A percentile compares a stretch with the other conserved stretches of the same genome.
Conservation (phyloP, 2,888 invertebrate genomes). For the Lucinisca nassula region DNA sequence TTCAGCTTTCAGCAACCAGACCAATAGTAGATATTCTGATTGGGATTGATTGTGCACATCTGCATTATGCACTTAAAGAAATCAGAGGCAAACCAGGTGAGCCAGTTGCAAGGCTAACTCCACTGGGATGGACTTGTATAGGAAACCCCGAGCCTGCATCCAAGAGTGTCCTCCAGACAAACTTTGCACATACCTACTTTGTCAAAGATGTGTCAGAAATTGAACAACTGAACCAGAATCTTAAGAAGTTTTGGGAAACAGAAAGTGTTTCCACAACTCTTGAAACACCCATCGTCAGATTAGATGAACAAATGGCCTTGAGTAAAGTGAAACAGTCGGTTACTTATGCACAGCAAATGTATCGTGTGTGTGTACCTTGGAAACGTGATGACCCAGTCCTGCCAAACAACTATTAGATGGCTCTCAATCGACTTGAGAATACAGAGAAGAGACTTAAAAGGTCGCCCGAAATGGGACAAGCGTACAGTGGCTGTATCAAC, state of each 20-base stretch:
- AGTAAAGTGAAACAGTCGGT: neutral
- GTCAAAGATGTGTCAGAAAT: neutral
- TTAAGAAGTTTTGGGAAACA: constrained; percentile 51
- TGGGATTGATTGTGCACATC: neutral
- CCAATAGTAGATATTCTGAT: constrained; percentile 7
- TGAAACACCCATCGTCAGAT: neutral
- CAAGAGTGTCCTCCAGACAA: neutral
- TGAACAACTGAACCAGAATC: neutral
- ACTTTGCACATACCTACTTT: neutral
- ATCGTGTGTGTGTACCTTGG: constrained; percentile 47
- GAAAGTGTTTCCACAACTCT: constrained; percentile 9
- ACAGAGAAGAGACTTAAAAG: constrained; percentile 53
- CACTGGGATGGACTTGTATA: constrained; percentile 54
- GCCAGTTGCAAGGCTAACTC: constrained; percentile 35
- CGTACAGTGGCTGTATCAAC: constrained; percentile 40
- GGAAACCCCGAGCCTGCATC: neutral
- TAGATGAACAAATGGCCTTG: neutral
- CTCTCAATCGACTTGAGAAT: constrained; percentile 26
- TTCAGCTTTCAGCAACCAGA: no score
- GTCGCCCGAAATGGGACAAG: constrained; percentile 16
- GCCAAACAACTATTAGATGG: constrained; percentile 42
- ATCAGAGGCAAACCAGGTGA: neutral
- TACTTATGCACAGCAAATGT: neutral
- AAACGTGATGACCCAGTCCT: constrained; percentile 16
- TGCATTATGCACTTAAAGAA: neutral